Evolutionary conservation across 2,888 invertebrate species (phyloP), one percentile per base, ranked within the genome.

Genomic region (Subacronicta megacephala): DNA sequence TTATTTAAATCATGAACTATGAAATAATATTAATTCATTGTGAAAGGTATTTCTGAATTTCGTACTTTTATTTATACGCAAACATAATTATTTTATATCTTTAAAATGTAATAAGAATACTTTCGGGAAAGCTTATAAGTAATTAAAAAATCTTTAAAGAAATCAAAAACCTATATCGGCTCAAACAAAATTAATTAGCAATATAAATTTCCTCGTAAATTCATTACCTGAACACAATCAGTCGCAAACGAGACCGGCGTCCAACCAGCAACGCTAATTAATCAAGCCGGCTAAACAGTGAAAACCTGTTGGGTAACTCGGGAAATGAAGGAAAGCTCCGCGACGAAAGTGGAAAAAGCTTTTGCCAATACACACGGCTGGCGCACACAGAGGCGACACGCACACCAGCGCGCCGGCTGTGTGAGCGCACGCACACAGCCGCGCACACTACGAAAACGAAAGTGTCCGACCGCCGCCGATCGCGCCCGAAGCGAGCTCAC

Each of bases 401-500:
- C 58, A 60, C 78, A 65, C 66, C 9, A 49, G 38, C 66, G 47
- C 40, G 45, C 51, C 52, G 47, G 52, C 44, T 37, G 72, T 74
- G 77, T 71, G 75, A 23, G 6, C 15, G 73, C 73, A 70, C 75
- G 41, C 77, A 77, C 72, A 75, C 77, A 33, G 18, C 20, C 68
- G 81, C 79, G 82, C 80, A 77, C 87, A 75, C 82, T 85, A 90
- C 90, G 95, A 94, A 95, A 94, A 94, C 93, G 94, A 94, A 94
- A 94, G 94, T 94, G 91, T 81, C 85, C 94, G 94, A 94, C 73
- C 80, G 77, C 64, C 78, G 88, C 89, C 94, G 94, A 94, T 85
- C 87, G 86, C 82, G 67, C 84, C 95, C 95, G 95, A 95, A 86
- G 90, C 90, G 87, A 84, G 91, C 93, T 92, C 90, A 93, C 94